phyloP scores from a whole-genome alignment of 2,797 vertebrate genomes.

The Poecilia picta region DNA sequence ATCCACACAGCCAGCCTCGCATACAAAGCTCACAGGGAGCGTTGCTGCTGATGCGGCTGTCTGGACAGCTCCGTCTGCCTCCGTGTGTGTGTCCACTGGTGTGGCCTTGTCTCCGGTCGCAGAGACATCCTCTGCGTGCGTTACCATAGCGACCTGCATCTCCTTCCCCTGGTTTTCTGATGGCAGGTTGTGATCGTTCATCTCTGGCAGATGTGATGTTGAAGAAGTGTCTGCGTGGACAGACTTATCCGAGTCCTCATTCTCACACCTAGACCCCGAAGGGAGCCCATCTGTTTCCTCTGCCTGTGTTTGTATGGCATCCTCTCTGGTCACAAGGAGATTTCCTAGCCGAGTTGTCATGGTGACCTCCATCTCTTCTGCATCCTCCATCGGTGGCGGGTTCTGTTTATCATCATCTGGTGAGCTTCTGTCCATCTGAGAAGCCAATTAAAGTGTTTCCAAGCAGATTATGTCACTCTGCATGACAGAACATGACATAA shows the following conservation, averaged over 20 bases:
- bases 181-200: neutral
- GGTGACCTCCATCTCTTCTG: conserved; percentile 21
- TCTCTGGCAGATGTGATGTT: neutral
- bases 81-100: neutral
- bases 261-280: neutral
- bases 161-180: neutral
- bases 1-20: conserved; percentile 7
- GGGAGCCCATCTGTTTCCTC: conserved; percentile 3
- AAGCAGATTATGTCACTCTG: neutral
- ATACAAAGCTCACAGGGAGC: neutral
- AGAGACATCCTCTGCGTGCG: neutral
- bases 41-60: neutral
- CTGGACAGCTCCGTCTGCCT: neutral
- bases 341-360: conserved; percentile 6
- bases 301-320: neutral
- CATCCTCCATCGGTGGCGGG: neutral
- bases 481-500: neutral
- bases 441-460: neutral
- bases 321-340: neutral
- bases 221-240: neutral
- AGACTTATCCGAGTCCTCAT: neutral
- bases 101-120: neutral
- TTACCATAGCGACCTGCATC: neutral
- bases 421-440: conserved; percentile 20
- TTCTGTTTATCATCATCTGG: conserved; percentile 1